Evolutionary conservation across 2,888 invertebrate genomes (phyloP), one percentile per base, ranked within the genome.

Genomic region (Monochamus alternatus): DNA sequence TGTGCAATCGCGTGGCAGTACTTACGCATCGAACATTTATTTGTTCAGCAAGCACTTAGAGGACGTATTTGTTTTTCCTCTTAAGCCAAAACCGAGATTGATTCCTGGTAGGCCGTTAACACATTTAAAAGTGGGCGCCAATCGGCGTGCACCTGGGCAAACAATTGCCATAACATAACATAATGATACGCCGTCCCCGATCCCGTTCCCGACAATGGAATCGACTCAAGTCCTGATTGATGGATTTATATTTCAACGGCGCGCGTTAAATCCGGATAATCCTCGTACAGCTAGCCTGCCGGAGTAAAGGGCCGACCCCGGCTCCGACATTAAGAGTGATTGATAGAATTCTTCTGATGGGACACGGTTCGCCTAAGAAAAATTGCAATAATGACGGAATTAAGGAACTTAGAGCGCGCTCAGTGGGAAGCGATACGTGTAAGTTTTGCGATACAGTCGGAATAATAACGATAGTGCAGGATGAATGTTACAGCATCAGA

Each of bases 281-380:
- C 85, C 85, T 81, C 83, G 83, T 69, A 22, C 22, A 75, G 75
- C 68, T 60, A 82, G 82, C 82, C 81, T 82, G 82, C 31, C 59
- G 65, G 73, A 77, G 70, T 69, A 63, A 51, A 63, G 62, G 66
- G 69, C 78, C 81, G 81, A 80, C 83, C 81, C 80, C 82, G 82
- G 80, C 83, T 84, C 85, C 87, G 88, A 88, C 88, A 85, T 86
- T 88, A 88, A 88, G 88, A 87, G 86, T 88, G 88, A 88, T 88
- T 88, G 88, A 88, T 88, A 87, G 88, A 87, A 87, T 82, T 82
- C 81, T 82, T 81, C 81, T 80, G 83, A 84, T 84, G 75, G 83
- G 82, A 81, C 84, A 82, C 84, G 80, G 82, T 84, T 83, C 84
- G 83, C 81, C 78, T 82, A 81, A 84, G 85, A 86, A 80, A 85